These are phyloP conservation scores for Poicephalus meyeri DNA, from an alignment of 2,113 vertebrate species.

Conservation along the genomic window DNA sequence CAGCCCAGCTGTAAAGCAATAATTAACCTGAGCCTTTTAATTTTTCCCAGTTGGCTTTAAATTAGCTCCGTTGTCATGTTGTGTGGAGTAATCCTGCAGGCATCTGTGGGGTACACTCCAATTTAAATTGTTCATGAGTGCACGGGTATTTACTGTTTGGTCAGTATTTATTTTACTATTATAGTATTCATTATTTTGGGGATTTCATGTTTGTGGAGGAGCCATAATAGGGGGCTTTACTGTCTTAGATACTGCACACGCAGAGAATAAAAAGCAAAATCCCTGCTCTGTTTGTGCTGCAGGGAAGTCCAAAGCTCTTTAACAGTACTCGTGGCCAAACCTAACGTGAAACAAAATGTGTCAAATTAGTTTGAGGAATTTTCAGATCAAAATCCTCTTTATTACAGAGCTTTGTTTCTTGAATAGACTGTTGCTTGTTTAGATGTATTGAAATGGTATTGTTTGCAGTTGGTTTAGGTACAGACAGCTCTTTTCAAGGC, in stretches of 20 bases:
- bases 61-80: constrained; percentile 49
- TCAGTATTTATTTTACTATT: background rate
- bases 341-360: background rate
- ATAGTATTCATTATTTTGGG: background rate
- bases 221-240: background rate
- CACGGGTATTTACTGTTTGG: background rate
- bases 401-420: background rate
- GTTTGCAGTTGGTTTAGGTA: background rate
- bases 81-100: constrained; percentile 30
- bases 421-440: background rate
- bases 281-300: rapidly evolving
- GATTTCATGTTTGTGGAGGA: background rate
- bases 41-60: constrained; percentile 60
- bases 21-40: constrained; percentile 61
- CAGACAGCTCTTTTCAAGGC: background rate
- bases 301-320: background rate
- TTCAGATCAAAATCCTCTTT: background rate
- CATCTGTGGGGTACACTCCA: background rate
- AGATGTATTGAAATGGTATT: background rate
- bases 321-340: background rate
- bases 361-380: background rate
- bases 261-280: background rate
- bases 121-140: constrained; percentile 12
- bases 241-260: background rate
- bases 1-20: constrained; percentile 12